Evolutionary conservation across 2,888 invertebrate species (phyloP).

Genomic region (Tetragonula carbonaria): DNA sequence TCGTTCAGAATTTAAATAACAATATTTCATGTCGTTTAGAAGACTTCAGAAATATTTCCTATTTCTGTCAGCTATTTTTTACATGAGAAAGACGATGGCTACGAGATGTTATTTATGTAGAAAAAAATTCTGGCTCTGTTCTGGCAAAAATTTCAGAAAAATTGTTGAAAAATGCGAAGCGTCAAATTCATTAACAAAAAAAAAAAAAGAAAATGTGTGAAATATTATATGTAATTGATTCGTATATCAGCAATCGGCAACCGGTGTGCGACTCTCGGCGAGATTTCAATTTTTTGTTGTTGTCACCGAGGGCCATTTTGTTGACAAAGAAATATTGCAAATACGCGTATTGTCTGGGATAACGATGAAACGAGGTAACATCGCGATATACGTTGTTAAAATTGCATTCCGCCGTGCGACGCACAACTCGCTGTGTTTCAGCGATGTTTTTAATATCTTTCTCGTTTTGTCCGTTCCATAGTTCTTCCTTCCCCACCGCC

Average conservation of each 20-base stretch:
- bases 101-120: not conserved
- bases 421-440: constrained; percentile 25
- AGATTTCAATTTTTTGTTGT: not conserved
- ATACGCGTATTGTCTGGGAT: constrained; percentile 26
- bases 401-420: constrained; percentile 53
- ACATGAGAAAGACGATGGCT: not conserved
- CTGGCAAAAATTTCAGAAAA: not conserved
- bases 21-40: not conserved
- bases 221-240: not conserved
- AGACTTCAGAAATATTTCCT: not conserved
- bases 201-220: not conserved
- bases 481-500: not conserved
- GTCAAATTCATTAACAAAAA: not conserved
- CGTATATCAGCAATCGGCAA: not conserved
- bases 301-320: too few species aligned
- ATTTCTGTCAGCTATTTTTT: not conserved
- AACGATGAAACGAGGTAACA: constrained; percentile 40
- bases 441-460: constrained; percentile 30
- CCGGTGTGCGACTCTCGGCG: too few species aligned
- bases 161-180: not conserved
- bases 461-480: constrained; percentile 22
- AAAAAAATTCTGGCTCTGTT: not conserved
- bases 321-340: constrained; percentile 28
- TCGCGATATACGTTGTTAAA: constrained; percentile 52
- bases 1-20: not conserved